phyloP scores from a whole-genome alignment of 2,888 invertebrate genomes.

The Anaspis maculata region DNA sequence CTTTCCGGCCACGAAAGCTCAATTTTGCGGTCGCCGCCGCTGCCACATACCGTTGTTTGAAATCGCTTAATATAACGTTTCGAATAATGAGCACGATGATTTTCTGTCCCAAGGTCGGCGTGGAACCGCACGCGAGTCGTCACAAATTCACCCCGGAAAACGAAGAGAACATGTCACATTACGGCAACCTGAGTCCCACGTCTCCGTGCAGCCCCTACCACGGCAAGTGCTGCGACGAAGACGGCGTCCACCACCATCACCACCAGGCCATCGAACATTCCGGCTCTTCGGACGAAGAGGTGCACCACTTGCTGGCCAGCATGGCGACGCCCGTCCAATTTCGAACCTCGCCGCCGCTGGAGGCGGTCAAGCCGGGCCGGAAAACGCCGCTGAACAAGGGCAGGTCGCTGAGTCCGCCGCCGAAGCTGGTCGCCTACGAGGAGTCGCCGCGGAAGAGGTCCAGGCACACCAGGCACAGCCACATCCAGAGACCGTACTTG shows the following conservation, averaged over 20 bases:
- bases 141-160: conserved; percentile 36
- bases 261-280: conserved; percentile 37
- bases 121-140: too few species aligned
- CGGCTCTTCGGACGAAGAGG: conserved; percentile 55
- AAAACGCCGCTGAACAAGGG: conserved; percentile 38
- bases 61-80: too few species aligned
- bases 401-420: conserved; percentile 44
- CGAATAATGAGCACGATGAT: too few species aligned
- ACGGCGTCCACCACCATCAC: conserved; percentile 30
- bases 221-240: conserved; percentile 34
- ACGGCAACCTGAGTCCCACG: conserved; percentile 47
- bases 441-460: conserved; percentile 53
- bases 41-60: too few species aligned
- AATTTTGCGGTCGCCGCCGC: too few species aligned
- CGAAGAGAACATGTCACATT: conserved; percentile 44
- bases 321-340: conserved; percentile 80
- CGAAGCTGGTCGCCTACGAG: conserved; percentile 49
- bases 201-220: conserved; percentile 36
- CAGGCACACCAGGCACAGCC: conserved; percentile 52
- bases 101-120: too few species aligned
- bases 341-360: conserved; percentile 83
- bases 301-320: conserved; percentile 54
- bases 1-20: too few species aligned
- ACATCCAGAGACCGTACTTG: conserved; percentile 78
- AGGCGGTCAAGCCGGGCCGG: conserved; percentile 69